phyloP scores from a whole-genome alignment of 2,888 invertebrate genomes.

The Diploptera punctata region DNA sequence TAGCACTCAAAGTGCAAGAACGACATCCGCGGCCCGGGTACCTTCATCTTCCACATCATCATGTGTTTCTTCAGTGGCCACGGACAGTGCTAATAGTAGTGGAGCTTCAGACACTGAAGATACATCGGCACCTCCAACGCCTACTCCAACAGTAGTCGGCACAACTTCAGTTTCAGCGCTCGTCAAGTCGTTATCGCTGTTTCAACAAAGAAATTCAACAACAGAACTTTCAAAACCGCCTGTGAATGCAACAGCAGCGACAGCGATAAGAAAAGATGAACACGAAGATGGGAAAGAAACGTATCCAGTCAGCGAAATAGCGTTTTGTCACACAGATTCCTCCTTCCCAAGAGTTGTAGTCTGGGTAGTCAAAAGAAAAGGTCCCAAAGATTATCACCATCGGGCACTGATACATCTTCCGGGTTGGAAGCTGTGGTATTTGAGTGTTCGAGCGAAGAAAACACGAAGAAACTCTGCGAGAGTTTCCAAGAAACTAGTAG shows the following conservation, averaged over 20 bases:
- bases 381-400: slow-evolving; percentile 10
- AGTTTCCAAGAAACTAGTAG: slow-evolving; percentile 47
- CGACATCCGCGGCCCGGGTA: slow-evolving; percentile 32
- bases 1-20: slow-evolving; percentile 22
- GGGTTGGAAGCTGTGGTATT: slow-evolving; percentile 49
- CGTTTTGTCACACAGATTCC: slow-evolving; percentile 51
- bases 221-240: not conserved
- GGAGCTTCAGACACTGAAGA: slow-evolving; percentile 48
- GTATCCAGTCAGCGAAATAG: slow-evolving; percentile 48
- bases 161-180: slow-evolving; percentile 22
- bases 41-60: slow-evolving; percentile 28
- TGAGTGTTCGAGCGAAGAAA: slow-evolving; percentile 47
- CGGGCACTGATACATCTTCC: slow-evolving; percentile 20
- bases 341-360: slow-evolving; percentile 49
- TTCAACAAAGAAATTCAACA: slow-evolving; percentile 29
- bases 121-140: slow-evolving; percentile 32
- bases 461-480: slow-evolving; percentile 47
- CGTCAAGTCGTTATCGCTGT: slow-evolving; percentile 34
- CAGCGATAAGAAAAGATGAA: not conserved
- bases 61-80: slow-evolving; percentile 33
- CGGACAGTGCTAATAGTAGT: slow-evolving; percentile 49
- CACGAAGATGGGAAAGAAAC: slow-evolving; percentile 38
- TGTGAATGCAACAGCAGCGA: not conserved
- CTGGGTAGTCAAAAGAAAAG: slow-evolving; percentile 48
- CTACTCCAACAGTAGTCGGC: not conserved